Evolutionary conservation across 2,113 vertebrate species (phyloP).

Genomic region (human): DNA sequence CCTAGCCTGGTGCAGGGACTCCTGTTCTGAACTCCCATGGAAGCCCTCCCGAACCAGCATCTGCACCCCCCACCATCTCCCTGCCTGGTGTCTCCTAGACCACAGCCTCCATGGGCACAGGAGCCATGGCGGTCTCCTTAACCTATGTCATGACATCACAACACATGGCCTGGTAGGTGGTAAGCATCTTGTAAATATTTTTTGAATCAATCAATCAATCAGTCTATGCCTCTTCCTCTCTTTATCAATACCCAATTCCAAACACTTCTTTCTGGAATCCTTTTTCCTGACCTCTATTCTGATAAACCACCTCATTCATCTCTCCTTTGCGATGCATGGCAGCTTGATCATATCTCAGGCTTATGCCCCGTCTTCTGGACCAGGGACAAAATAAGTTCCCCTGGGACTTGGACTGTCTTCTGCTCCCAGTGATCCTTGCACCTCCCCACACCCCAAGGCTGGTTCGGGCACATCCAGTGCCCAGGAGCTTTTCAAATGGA

Average conservation of each 20-base stretch:
- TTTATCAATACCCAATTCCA: not conserved
- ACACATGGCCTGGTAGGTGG: accelerated
- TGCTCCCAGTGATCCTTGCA: accelerated
- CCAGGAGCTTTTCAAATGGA: not conserved
- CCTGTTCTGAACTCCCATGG: not conserved
- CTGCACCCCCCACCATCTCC: not conserved
- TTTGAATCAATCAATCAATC: not conserved
- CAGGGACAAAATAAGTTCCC: not conserved
- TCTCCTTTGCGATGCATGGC: accelerated
- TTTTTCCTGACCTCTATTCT: not conserved
- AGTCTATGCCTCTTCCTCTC: not conserved
- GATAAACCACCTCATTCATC: not conserved
- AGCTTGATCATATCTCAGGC: too few relatives aligned
- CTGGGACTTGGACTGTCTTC: not conserved
- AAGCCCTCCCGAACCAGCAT: not conserved
- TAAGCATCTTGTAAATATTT: not conserved
- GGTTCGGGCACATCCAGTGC: too few relatives aligned
- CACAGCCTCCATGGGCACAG: accelerated
- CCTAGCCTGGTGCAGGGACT: not conserved
- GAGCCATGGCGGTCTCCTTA: accelerated
- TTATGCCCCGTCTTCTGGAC: not conserved
- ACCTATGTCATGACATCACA: not conserved
- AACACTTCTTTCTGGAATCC: not conserved
- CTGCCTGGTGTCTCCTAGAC: too few relatives aligned
- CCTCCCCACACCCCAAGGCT: not conserved